phyloP scores from a whole-genome alignment of 2,113 vertebrate genomes.

The Prinia subflava region DNA sequence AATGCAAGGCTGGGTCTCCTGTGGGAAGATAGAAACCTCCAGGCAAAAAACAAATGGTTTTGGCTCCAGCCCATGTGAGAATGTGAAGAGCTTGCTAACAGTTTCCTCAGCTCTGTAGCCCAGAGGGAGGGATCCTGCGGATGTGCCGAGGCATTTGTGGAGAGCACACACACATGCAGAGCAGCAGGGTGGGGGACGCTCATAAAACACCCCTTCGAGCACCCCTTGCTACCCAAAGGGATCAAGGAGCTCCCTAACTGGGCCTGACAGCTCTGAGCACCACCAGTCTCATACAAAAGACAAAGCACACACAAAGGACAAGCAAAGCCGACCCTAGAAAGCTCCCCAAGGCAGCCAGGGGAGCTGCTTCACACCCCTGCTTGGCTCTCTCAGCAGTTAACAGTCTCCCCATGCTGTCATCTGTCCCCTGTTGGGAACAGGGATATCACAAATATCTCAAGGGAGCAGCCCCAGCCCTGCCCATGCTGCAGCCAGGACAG shows the following conservation, averaged over 20 bases:
- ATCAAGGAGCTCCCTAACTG: not conserved
- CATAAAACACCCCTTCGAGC: not conserved
- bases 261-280: not conserved
- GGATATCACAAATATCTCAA: not conserved
- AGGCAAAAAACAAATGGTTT: constrained; percentile 39
- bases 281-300: not conserved
- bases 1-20: constrained; percentile 45
- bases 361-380: not conserved
- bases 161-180: not conserved
- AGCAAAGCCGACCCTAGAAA: not conserved
- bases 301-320: not conserved
- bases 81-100: constrained; percentile 39
- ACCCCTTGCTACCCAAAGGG: not conserved
- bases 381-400: not conserved
- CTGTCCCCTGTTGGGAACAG: not conserved
- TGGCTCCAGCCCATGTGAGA: constrained; percentile 35
- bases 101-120: constrained; percentile 34
- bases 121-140: constrained; percentile 1
- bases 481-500: fast-evolving
- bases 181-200: not conserved
- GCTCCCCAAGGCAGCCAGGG: not conserved
- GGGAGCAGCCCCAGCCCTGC: not conserved
- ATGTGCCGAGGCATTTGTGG: not conserved
- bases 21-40: constrained; percentile 52
- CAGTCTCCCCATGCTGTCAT: not conserved